phyloP scores from a whole-genome alignment of 2,797 vertebrate species.

The Morelia viridis region DNA sequence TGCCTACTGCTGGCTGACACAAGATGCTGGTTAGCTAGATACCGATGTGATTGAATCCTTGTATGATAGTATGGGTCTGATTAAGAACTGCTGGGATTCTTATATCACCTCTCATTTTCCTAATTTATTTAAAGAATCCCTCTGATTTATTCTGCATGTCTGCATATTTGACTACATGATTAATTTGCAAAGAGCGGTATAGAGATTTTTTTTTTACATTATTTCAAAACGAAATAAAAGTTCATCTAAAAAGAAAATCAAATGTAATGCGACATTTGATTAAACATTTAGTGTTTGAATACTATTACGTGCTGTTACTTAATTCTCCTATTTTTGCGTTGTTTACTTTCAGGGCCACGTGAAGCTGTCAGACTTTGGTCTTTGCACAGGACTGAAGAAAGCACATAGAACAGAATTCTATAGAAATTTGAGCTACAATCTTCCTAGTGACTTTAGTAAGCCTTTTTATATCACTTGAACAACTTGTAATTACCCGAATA shows the following conservation, averaged over 20 bases:
- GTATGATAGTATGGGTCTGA: background rate
- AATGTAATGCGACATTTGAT: background rate
- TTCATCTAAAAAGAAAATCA: background rate
- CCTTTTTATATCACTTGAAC: constrained; percentile 21
- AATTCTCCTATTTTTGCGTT: background rate
- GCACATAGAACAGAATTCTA: constrained; percentile 98
- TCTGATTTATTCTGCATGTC: background rate
- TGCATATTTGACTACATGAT: background rate
- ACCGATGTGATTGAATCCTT: background rate
- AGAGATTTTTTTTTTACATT: background rate
- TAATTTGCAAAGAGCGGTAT: background rate
- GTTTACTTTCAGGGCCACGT: constrained; percentile 84
- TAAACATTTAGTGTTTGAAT: background rate
- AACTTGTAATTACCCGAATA: background rate
- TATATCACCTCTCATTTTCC: background rate
- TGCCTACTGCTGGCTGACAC: background rate
- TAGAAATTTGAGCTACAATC: constrained; percentile 94
- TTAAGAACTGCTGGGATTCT: background rate
- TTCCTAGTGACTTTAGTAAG: constrained; percentile 97
- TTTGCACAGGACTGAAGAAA: constrained; percentile 96
- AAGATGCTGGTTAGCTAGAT: background rate
- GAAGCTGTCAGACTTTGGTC: constrained; percentile 97
- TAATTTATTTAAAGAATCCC: background rate
- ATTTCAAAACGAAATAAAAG: background rate
- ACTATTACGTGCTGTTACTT: background rate